These are phyloP conservation scores for Folsomia manolachei DNA, from an alignment of 2,888 invertebrate species.

Conservation along the genomic window DNA sequence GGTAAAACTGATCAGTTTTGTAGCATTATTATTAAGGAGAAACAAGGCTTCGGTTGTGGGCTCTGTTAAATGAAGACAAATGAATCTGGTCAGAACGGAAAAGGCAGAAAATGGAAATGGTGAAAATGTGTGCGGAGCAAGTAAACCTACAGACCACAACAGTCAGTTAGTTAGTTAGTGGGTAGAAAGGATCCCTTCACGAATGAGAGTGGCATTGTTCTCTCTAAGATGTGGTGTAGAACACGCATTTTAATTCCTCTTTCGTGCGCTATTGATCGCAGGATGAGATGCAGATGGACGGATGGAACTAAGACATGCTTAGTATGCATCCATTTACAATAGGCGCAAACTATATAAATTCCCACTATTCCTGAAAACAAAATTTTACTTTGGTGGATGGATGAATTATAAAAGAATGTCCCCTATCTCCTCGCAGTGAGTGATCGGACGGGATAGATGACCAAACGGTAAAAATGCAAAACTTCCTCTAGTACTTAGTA, in stretches of 20 bases:
- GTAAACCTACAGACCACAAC: neutral
- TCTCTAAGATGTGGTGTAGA: constrained; percentile 8
- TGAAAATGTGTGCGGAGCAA: neutral
- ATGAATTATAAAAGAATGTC: neutral
- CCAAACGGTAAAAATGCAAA: constrained; percentile 1
- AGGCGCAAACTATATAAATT: no score
- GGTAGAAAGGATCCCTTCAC: neutral
- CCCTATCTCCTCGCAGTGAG: neutral
- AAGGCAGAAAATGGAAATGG: neutral
- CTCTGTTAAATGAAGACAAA: constrained; percentile 9
- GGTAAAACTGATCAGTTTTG: neutral
- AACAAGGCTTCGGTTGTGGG: neutral
- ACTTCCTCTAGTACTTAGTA: neutral
- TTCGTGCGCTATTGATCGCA: constrained; percentile 2
- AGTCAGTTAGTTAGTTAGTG: neutral
- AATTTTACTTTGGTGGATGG: neutral
- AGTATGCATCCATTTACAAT: no score
- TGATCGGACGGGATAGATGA: no score
- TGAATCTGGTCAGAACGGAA: neutral
- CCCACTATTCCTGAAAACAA: neutral
- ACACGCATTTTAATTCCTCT: constrained; percentile 8
- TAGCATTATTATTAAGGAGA: neutral
- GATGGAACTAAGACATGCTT: no score
- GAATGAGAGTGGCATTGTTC: constrained; percentile 2
- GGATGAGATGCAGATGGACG: neutral